Percentiles rank a stretch among this genome's conserved stretches.
Evolutionary conservation across 2,113 vertebrate species (phyloP).

Genomic region (Brachyhypopomus gauderio): DNA sequence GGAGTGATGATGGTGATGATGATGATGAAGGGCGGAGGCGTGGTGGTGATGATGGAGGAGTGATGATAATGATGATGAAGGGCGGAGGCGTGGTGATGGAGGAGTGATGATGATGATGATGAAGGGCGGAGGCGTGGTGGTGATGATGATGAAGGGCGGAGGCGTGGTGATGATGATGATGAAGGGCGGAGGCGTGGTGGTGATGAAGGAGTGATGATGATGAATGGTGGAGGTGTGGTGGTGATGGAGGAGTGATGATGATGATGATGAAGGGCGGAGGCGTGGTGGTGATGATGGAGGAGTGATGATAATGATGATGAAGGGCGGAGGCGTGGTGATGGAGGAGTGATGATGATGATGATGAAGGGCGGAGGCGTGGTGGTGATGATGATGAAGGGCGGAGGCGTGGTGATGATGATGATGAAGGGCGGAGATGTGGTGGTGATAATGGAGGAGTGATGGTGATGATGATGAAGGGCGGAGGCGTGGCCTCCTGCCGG

Average conservation of each 20-base stretch:
- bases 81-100: neutral
- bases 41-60: too few species aligned
- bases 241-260: neutral
- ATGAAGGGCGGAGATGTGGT: neutral
- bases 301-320: neutral
- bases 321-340: too few species aligned
- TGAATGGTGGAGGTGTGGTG: too few species aligned
- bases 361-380: conserved; percentile 40
- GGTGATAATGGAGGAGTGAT: neutral
- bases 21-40: conserved; percentile 43
- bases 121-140: conserved; percentile 42
- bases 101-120: neutral
- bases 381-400: too few species aligned
- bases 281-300: too few species aligned
- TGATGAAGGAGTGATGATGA: too few species aligned
- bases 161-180: too few species aligned
- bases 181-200: too few species aligned
- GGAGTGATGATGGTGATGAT: neutral
- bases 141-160: too few species aligned
- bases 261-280: conserved; percentile 38
- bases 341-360: neutral
- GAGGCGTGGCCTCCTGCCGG: conserved; percentile 35
- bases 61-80: neutral
- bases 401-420: neutral
- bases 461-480: conserved; percentile 16